Evolutionary conservation across 2,888 invertebrate genomes (phyloP).

Genomic region (Dicranocentrus wangi): DNA sequence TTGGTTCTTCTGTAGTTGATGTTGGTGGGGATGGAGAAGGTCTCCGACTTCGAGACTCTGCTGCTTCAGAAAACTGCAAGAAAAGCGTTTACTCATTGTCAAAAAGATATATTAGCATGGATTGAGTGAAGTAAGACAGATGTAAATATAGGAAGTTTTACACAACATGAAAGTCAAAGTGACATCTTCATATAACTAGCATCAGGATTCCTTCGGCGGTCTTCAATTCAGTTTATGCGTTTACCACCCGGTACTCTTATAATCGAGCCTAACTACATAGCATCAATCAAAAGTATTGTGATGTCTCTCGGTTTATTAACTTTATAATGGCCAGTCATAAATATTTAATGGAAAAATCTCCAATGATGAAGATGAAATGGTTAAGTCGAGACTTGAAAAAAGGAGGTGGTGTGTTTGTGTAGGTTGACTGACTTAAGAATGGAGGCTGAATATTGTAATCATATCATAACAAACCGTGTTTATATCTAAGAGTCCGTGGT

Average conservation of each 20-base stretch:
- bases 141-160: too few relatives aligned
- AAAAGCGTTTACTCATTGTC: not conserved
- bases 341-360: constrained; percentile 48
- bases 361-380: constrained; percentile 19
- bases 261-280: constrained; percentile 16
- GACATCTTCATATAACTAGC: constrained; percentile 31
- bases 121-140: too few relatives aligned
- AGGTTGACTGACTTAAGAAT: too few relatives aligned
- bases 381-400: not conserved
- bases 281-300: constrained; percentile 47
- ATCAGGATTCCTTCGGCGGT: not conserved
- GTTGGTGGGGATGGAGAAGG: constrained; percentile 34
- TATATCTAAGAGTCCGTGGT: too few relatives aligned
- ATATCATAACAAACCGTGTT: too few relatives aligned
- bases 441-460: too few relatives aligned
- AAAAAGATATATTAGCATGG: not conserved
- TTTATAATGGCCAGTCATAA: constrained; percentile 49
- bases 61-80: constrained; percentile 47
- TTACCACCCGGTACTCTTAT: not conserved
- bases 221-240: constrained; percentile 24
- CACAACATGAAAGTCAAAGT: not conserved
- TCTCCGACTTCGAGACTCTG: constrained; percentile 37
- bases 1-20: constrained; percentile 50
- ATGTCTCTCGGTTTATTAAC: constrained; percentile 44
- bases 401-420: too few relatives aligned